These are phyloP conservation scores for Girardinichthys multiradiatus DNA, from an alignment of 2,113 vertebrate species.

Conservation along the genomic window DNA sequence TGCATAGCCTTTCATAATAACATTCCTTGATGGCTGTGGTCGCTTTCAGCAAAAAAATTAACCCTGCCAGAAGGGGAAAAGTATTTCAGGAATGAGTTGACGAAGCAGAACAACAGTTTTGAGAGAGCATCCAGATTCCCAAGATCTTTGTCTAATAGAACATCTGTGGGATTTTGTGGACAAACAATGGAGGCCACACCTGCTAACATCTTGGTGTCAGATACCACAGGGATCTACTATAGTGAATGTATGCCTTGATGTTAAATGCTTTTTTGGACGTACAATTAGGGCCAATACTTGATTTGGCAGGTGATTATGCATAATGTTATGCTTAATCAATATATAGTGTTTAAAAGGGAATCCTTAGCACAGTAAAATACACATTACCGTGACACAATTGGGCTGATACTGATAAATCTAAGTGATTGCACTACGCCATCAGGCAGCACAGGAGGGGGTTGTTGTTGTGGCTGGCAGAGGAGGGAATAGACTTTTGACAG, in stretches of 20 bases:
- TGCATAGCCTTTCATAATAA: no score
- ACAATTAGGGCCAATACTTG: not conserved
- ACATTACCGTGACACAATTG: not conserved
- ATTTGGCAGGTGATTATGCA: not conserved
- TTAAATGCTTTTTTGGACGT: not conserved
- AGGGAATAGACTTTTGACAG: conserved; percentile 66
- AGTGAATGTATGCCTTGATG: not conserved
- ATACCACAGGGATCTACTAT: not conserved
- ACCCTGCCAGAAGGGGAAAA: no score
- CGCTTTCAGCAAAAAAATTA: no score
- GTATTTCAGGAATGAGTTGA: no score
- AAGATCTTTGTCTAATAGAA: no score
- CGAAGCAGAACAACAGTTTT: no score
- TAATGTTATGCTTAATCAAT: not conserved
- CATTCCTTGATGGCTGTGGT: no score
- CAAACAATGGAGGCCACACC: no score
- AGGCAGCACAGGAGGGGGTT: conserved; percentile 28
- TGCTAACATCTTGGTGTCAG: not conserved
- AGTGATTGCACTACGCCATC: conserved; percentile 24
- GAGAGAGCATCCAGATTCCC: no score
- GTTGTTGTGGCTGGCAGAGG: conserved; percentile 6
- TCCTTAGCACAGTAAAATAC: conserved; percentile 7
- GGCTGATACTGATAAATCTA: conserved; percentile 5
- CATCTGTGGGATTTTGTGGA: no score
- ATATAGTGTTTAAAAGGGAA: not conserved